Evolutionary conservation across 2,797 vertebrate genomes (phyloP).

Genomic region (Danio jaintianensis): DNA sequence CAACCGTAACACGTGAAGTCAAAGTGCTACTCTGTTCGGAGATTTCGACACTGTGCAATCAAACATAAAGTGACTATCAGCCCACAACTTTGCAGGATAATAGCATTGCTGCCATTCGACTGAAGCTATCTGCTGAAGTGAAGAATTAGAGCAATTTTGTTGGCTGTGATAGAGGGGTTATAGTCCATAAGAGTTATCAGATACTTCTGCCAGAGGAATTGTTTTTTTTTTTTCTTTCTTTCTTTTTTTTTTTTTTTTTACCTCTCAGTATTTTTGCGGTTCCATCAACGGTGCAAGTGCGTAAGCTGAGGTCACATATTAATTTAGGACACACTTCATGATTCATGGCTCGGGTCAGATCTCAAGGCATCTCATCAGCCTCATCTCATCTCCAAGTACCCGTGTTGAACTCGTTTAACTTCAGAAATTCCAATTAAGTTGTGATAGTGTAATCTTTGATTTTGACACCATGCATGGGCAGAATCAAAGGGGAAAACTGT

Average conservation of each 20-base stretch:
- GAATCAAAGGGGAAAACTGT: conserved; percentile 7
- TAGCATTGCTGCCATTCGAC: conserved; percentile 27
- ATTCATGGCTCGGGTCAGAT: neutral
- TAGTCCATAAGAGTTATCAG: conserved; percentile 50
- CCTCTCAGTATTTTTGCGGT: neutral
- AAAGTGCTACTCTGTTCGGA: conserved; percentile 17
- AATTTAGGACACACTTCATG: conserved; percentile 27
- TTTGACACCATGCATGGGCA: conserved; percentile 24
- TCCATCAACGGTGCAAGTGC: neutral
- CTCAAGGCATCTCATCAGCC: neutral
- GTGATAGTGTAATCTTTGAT: conserved; percentile 29
- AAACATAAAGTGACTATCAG: conserved; percentile 44
- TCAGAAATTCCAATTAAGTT: conserved; percentile 32
- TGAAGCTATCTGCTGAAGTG: conserved; percentile 50
- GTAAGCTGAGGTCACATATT: conserved; percentile 28
- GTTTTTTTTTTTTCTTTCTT: conserved; percentile 21
- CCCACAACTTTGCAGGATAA: conserved; percentile 41
- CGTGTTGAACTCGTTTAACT: conserved; percentile 15
- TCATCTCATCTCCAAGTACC: conserved; percentile 1
- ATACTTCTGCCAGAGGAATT: conserved; percentile 32
- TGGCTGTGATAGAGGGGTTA: conserved; percentile 44
- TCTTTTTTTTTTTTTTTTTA: conserved; percentile 23
- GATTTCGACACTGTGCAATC: conserved; percentile 29
- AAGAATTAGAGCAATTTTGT: conserved; percentile 54
- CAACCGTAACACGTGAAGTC: conserved; percentile 1